phyloP scores from a whole-genome alignment of 2,797 vertebrate genomes.

The Enteromius unitaeniatus region DNA sequence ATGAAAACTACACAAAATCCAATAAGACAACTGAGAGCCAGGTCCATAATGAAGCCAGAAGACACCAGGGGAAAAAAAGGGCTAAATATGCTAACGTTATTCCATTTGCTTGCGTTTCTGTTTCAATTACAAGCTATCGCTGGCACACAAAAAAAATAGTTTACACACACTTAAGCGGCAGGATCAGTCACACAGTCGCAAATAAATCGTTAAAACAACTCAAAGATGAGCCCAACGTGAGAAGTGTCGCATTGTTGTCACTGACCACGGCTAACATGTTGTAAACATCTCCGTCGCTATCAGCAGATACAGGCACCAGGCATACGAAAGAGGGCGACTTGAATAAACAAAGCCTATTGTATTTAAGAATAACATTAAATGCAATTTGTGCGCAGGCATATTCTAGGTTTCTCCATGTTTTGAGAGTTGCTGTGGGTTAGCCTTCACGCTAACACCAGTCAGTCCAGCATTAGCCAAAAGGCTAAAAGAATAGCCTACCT shows the following conservation, averaged over 20 bases:
- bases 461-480: slow-evolving; percentile 60
- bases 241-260: slow-evolving; percentile 24
- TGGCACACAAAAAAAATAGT: not conserved
- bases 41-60: not conserved
- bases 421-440: slow-evolving; percentile 20
- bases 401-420: not conserved
- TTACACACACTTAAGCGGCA: not conserved
- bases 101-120: not conserved
- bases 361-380: not conserved
- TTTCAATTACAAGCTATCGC: not conserved
- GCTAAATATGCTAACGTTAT: slow-evolving; percentile 12
- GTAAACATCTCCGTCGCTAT: not conserved
- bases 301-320: not conserved
- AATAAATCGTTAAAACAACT: not conserved
- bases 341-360: not conserved
- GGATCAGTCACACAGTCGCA: not conserved
- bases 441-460: slow-evolving; percentile 12
- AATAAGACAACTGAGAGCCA: not conserved
- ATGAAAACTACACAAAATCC: not conserved
- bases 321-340: not conserved
- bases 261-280: slow-evolving; percentile 25
- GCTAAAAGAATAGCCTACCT: slow-evolving; percentile 73
- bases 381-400: not conserved
- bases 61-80: not conserved
- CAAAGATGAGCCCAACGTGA: not conserved